Percentiles rank a stretch among this genome's conserved stretches.
Evolutionary conservation across 2,797 vertebrate species (phyloP).

Genomic region (Gadopsis bispinosus): DNA sequence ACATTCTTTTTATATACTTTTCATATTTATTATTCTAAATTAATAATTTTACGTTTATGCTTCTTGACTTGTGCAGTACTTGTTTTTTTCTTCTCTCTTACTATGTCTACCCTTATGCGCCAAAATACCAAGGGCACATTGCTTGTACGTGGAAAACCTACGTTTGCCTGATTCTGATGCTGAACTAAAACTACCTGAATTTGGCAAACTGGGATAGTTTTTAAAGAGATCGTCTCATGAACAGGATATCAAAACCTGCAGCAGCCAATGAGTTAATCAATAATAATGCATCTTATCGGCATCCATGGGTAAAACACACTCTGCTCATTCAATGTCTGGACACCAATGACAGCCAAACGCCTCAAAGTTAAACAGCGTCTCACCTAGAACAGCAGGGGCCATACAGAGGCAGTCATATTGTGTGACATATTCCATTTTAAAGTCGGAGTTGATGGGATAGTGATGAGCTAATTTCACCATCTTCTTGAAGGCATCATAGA

Average conservation of each 20-base stretch:
- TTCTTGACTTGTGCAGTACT: no score
- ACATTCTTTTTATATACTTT: no score
- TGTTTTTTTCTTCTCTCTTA: no score
- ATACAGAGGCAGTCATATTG: slow-evolving; percentile 92
- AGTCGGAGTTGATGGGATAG: slow-evolving; percentile 93
- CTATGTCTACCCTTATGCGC: neutral
- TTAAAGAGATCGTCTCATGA: neutral
- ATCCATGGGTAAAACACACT: neutral
- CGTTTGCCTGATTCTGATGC: no score
- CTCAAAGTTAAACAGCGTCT: slow-evolving; percentile 35
- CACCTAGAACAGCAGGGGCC: slow-evolving; percentile 87
- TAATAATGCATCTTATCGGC: neutral
- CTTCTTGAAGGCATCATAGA: slow-evolving; percentile 98
- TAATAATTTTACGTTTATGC: no score
- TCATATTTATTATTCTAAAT: no score
- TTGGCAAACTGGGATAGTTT: neutral
- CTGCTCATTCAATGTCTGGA: neutral
- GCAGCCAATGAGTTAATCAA: neutral
- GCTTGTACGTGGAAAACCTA: neutral
- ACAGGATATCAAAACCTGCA: slow-evolving; percentile 3
- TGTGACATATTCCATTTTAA: slow-evolving; percentile 87
- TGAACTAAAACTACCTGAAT: neutral
- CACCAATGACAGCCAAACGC: neutral
- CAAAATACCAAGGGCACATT: neutral
- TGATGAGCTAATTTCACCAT: slow-evolving; percentile 95